These are phyloP conservation scores for Neria commutata DNA, from an alignment of 2,888 invertebrate genomes.

Conservation along the genomic window DNA sequence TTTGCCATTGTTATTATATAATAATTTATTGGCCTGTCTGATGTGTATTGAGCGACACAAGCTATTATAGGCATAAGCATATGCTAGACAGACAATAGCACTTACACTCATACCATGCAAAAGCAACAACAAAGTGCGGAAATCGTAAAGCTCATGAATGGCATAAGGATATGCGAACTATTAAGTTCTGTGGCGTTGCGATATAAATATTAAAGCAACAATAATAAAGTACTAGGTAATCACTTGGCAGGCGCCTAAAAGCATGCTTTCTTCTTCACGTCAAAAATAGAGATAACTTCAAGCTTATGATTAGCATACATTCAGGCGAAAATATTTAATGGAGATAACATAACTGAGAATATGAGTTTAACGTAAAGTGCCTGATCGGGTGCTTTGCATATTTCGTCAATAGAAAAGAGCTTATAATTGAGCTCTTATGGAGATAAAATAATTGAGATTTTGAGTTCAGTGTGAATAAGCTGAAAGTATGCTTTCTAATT, in stretches of 20 bases:
- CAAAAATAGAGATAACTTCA: too few species aligned
- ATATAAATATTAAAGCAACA: too few species aligned
- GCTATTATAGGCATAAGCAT: background rate
- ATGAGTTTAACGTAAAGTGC: too few species aligned
- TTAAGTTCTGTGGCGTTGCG: too few species aligned
- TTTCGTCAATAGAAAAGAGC: background rate
- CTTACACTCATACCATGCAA: background rate
- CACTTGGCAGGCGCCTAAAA: background rate
- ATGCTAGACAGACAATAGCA: background rate
- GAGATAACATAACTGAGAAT: too few species aligned
- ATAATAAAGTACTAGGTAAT: too few species aligned
- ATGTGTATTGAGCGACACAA: constrained; percentile 4
- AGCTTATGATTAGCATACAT: too few species aligned
- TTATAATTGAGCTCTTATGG: too few species aligned
- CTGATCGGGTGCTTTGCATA: background rate
- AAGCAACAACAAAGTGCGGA: constrained; percentile 19
- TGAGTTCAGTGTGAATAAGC: too few species aligned
- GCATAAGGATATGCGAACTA: constrained; percentile 25
- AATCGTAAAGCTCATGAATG: constrained; percentile 41
- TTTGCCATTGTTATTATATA: constrained; percentile 20
- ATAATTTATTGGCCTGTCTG: constrained; percentile 23
- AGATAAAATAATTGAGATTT: too few species aligned
- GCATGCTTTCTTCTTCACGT: background rate
- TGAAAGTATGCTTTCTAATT: too few species aligned
- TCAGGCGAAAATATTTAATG: too few species aligned